Evolutionary conservation across 2,797 vertebrate genomes (phyloP).

Genomic region (Gobio occitaniae): DNA sequence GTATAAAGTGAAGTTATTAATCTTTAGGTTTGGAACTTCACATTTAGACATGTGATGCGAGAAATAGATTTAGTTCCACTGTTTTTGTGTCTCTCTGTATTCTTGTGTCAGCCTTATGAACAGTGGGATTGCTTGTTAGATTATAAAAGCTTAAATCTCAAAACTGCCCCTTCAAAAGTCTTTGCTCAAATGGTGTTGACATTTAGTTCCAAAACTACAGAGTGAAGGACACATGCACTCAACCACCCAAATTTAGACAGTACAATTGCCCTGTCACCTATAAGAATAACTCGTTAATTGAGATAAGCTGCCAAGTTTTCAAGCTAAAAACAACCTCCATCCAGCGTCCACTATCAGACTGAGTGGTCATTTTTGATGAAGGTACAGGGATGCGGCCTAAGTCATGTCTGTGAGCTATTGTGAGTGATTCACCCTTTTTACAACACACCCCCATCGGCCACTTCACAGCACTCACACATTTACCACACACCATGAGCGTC

Average conservation of each 20-base stretch:
- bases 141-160: conserved; percentile 38
- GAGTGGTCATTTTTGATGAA: conserved; percentile 60
- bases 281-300: conserved; percentile 77
- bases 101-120: conserved; percentile 30
- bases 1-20: not conserved
- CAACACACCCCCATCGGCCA: conserved; percentile 16
- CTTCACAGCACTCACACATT: conserved; percentile 45
- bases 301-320: conserved; percentile 77
- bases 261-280: conserved; percentile 80
- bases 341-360: conserved; percentile 63
- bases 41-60: not conserved
- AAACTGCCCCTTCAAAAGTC: conserved; percentile 26
- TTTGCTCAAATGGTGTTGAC: conserved; percentile 36
- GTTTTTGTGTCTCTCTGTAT: conserved; percentile 10
- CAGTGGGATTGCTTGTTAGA: conserved; percentile 12
- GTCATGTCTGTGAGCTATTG: conserved; percentile 21
- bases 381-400: not conserved
- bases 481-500: conserved; percentile 31
- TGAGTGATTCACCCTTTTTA: conserved; percentile 38
- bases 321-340: conserved; percentile 72
- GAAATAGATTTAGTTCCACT: not conserved
- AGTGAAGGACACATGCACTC: conserved; percentile 10
- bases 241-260: conserved; percentile 60
- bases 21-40: not conserved
- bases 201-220: conserved; percentile 28